Conservation (phyloP, 2,797 vertebrate genomes). For the Eulemur albifrons region DNA sequence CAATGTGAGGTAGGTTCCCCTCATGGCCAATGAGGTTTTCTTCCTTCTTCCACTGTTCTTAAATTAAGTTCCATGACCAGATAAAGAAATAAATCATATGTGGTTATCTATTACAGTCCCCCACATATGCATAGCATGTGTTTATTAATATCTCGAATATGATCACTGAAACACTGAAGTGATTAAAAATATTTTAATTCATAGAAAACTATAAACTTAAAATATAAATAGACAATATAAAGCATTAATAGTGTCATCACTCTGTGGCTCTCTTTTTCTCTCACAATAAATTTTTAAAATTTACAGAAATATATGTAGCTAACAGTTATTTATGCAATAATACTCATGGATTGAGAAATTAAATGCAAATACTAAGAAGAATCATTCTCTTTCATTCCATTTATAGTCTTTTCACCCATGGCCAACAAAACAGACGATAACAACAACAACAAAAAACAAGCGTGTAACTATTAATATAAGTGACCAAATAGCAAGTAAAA, state of each 20-base stretch:
- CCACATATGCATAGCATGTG: too few species aligned
- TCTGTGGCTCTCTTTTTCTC: background rate
- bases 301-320: background rate
- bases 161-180: background rate
- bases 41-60: background rate
- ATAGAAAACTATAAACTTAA: background rate
- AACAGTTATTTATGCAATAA: background rate
- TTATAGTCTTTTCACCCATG: background rate
- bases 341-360: background rate
- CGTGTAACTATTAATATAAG: background rate
- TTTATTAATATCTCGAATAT: background rate
- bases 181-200: background rate
- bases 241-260: background rate
- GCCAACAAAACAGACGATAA: background rate
- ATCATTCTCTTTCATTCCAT: background rate
- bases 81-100: background rate
- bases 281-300: background rate
- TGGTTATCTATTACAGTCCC: background rate
- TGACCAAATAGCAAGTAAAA: background rate
- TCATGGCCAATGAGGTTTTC: rapidly evolving
- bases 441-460: background rate
- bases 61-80: background rate
- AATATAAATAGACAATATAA: background rate
- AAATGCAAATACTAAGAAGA: background rate
- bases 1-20: background rate